phyloP scores from a whole-genome alignment of 2,113 vertebrate species.

The Cryptomyrus ogoouensis region DNA sequence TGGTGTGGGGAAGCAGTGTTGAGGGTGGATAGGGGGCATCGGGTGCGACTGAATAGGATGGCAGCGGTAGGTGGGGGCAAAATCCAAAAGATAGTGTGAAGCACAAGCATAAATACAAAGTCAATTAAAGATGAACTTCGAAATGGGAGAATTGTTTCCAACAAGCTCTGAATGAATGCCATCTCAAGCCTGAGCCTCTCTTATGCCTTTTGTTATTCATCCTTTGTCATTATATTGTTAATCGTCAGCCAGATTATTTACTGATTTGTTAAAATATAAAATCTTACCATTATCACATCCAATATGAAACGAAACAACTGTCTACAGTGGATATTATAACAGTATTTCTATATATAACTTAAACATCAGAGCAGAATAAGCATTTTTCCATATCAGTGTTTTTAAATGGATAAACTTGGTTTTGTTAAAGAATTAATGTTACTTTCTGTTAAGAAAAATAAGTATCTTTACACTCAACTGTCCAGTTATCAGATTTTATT shows the following conservation, averaged over 20 bases:
- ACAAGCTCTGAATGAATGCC: constrained; percentile 36
- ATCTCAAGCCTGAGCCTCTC: not conserved
- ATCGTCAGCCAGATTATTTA: not conserved
- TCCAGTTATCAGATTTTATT: not conserved
- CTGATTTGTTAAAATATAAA: not conserved
- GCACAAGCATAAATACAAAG: constrained; percentile 24
- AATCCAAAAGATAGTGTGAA: constrained; percentile 31
- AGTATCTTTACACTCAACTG: not conserved
- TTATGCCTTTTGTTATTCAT: not conserved
- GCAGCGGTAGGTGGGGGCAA: constrained; percentile 47
- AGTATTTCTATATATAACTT: not conserved
- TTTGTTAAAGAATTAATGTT: not conserved
- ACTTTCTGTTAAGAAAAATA: not conserved
- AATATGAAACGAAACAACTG: not conserved
- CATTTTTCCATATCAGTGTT: not conserved
- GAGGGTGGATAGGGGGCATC: too few species aligned
- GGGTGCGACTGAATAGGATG: not conserved
- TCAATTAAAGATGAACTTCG: constrained; percentile 38
- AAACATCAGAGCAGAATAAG: not conserved
- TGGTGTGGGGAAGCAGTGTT: too few species aligned
- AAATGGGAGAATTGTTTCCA: constrained; percentile 56
- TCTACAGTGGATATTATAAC: not conserved
- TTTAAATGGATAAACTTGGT: not conserved
- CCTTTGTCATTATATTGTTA: not conserved
- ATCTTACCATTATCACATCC: not conserved